phyloP scores from a whole-genome alignment of 2,797 vertebrate species.

The Ctenosaura bakeri region DNA sequence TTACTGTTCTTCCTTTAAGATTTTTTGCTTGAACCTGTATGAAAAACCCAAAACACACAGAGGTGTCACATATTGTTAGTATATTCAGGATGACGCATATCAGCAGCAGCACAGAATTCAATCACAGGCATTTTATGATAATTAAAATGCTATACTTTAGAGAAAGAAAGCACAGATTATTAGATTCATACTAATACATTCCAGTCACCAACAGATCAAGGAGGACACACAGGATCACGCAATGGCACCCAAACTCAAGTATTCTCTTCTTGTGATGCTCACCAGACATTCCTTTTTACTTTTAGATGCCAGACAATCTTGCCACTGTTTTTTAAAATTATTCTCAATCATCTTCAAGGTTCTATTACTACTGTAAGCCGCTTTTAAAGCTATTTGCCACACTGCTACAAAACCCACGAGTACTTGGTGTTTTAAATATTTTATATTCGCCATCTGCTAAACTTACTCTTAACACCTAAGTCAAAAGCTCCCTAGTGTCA shows the following conservation, averaged over 20 bases:
- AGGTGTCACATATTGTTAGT: slow-evolving; percentile 52
- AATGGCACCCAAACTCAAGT: neutral
- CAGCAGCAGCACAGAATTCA: neutral
- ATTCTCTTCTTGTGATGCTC: neutral
- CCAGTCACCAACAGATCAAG: neutral
- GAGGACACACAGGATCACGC: neutral
- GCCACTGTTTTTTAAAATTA: neutral
- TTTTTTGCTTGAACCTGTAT: slow-evolving; percentile 91
- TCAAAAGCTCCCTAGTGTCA: neutral
- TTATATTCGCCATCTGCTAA: neutral
- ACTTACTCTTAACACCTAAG: neutral
- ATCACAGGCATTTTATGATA: neutral
- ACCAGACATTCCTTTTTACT: neutral
- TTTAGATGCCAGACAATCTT: neutral
- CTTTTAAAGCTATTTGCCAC: neutral
- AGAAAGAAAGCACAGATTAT: neutral
- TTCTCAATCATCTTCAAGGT: neutral
- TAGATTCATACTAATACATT: neutral
- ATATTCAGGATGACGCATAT: neutral
- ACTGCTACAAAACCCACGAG: neutral
- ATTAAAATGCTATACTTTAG: neutral
- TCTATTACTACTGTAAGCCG: neutral
- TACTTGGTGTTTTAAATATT: neutral
- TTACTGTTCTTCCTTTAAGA: slow-evolving; percentile 91
- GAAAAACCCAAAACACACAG: slow-evolving; percentile 52